Evolutionary conservation across 1,140 invertebrate genomes (phyloP), one percentile per base, ranked within the genome.

Genomic region (Lordiphosa stackelbergi): DNA sequence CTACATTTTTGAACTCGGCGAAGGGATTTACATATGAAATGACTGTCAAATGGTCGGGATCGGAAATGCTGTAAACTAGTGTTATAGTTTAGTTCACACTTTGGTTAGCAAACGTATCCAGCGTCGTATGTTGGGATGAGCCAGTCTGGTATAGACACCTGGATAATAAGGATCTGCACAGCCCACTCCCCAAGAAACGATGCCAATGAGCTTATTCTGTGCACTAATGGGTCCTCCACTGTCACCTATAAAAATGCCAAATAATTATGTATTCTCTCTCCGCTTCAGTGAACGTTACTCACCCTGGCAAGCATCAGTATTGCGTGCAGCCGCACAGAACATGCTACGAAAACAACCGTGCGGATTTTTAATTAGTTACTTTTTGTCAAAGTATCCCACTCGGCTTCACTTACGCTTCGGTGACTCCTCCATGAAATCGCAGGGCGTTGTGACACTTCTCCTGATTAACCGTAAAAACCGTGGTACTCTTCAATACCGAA

Each of bases 151-250:
- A 81, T 93, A 93, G 19, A 93, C 90, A 7, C 92, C 92, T 0
- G 92, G 91, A 65, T 88, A 89, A 4, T 88, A 86, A 0, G 90
- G 88, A 60, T 89, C 83, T 2, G 88, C 92, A 65, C 93, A 94
- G 1, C 90, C 90, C 13, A 89, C 88, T 12, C 92, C 93, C 90
- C 92, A 93, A 16, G 91, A 92, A 0, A 92, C 90, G 12, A 93
- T 85, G 13, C 93, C 93, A 45, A 89, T 86, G 0, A 89, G 61
- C 1, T 47, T 68, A n/a, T 84, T 75, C 8, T 88, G 47, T 4
- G 60, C 40, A n/a, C 85, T 69, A 22, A 90, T 84, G 22, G 90
- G 89, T 6, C 90, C 89, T 22, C 90, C 90, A 16, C 89, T 89
- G 57, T 91, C 90, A 2, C 74, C 74, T 78, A n/a, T 3, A 16